phyloP scores from a whole-genome alignment of 2,113 vertebrate species.

The Gopherus flavomarginatus region DNA sequence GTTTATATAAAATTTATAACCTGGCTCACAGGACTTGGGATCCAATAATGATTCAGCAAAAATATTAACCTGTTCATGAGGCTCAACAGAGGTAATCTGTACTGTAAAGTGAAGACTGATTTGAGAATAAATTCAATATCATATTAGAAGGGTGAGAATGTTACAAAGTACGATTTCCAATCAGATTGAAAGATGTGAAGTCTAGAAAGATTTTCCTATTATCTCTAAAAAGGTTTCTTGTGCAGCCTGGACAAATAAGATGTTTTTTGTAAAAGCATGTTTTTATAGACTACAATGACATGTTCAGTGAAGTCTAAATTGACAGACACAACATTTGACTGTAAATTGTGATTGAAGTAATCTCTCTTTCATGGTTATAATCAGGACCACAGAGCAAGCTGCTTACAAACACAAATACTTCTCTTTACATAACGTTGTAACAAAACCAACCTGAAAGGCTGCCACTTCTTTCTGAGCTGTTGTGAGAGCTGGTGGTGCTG shows the following conservation, averaged over 20 bases:
- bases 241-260: neutral
- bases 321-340: neutral
- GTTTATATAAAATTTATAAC: conserved; percentile 11
- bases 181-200: fast-evolving
- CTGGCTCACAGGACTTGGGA: neutral
- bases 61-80: conserved; percentile 30
- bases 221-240: neutral
- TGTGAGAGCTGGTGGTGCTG: conserved; percentile 99
- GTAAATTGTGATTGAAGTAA: neutral
- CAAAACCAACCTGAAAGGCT: conserved; percentile 99
- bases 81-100: neutral
- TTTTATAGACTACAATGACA: neutral
- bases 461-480: conserved; percentile 99
- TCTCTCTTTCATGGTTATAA: conserved; percentile 1
- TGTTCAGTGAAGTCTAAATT: neutral
- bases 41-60: conserved; percentile 27
- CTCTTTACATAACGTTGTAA: conserved; percentile 74
- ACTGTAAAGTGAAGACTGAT: neutral
- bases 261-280: neutral
- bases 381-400: conserved; percentile 52
- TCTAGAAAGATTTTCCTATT: neutral
- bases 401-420: conserved; percentile 73
- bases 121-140: neutral
- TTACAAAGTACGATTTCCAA: conserved; percentile 2
- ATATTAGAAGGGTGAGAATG: neutral